Percentiles rank a stretch among this genome's conserved stretches.
Conservation (phyloP, 2,888 invertebrate species). For the Drosophila stalkeri region DNA sequence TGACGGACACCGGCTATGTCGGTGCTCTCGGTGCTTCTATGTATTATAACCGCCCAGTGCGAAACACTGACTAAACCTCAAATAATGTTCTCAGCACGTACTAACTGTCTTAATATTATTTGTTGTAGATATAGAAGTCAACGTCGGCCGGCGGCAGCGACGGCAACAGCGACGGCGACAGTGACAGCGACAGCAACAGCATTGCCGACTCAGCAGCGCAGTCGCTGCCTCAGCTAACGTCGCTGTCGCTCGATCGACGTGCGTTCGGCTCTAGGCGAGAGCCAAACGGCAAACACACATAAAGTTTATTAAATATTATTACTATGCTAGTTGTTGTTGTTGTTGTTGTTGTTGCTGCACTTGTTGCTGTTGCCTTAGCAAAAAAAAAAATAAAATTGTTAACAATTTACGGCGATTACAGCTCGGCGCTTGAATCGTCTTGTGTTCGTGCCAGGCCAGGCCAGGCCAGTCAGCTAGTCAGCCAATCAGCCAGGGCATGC, state of each 20-base stretch:
- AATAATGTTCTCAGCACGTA: conserved; percentile 83
- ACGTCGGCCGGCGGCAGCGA: conserved; percentile 45
- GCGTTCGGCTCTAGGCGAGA: conserved; percentile 37
- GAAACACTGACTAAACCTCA: conserved; percentile 83
- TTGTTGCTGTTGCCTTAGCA: conserved; percentile 61
- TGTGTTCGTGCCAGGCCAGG: conserved; percentile 27
- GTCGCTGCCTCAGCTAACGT: conserved; percentile 21
- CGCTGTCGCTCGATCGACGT: conserved; percentile 6
- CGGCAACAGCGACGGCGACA: conserved; percentile 5
- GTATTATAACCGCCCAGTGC: conserved; percentile 80
- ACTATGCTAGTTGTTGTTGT: conserved; percentile 38
- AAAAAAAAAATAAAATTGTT: conserved; percentile 66
- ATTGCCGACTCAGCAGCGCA: conserved; percentile 27
- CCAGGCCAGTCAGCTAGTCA: conserved; percentile 8
- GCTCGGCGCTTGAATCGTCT: conserved; percentile 40
- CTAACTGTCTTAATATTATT: conserved; percentile 83
- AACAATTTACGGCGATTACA: conserved; percentile 74
- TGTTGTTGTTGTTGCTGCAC: conserved; percentile 42
- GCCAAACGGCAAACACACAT: conserved; percentile 41
- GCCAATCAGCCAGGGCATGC: conserved; percentile 17
- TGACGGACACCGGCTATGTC: conserved; percentile 31
- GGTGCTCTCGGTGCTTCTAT: conserved; percentile 57
- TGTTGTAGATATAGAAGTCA: conserved; percentile 82
- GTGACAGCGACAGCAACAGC: conserved; percentile 24
- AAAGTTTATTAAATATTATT: conserved; percentile 78